A percentile compares a stretch with the other conserved stretches of the same genome.
Conservation (phyloP, 2,888 invertebrate species). For the Trileptium ribeirensis region DNA sequence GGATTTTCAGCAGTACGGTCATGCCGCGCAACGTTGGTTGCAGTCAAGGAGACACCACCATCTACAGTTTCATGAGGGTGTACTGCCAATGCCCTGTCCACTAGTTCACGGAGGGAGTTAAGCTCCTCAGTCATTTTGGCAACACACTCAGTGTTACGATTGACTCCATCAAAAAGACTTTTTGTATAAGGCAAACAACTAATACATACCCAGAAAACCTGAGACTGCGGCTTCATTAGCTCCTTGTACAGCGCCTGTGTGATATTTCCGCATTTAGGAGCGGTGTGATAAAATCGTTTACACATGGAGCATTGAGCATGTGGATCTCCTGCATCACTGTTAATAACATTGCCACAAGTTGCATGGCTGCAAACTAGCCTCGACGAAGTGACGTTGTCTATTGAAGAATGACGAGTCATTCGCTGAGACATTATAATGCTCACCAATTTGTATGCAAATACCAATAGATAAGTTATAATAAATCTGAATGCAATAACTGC, state of each 20-base stretch:
- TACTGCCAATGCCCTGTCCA: too few species aligned
- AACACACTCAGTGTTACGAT: background rate
- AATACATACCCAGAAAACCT: background rate
- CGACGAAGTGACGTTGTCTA: too few species aligned
- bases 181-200: too few species aligned
- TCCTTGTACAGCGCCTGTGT: background rate
- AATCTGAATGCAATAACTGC: too few species aligned
- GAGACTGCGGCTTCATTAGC: background rate
- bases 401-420: too few species aligned
- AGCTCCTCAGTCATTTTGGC: background rate
- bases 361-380: background rate
- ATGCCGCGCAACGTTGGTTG: background rate
- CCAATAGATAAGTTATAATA: too few species aligned
- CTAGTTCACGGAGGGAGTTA: background rate
- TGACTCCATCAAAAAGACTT: background rate
- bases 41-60: background rate
- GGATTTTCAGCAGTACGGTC: background rate
- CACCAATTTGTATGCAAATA: too few species aligned
- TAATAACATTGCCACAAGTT: background rate
- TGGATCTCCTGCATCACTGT: background rate
- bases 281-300: background rate
- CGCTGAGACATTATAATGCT: too few species aligned
- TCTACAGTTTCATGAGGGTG: too few species aligned
- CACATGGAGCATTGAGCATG: background rate
- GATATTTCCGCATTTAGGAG: background rate